A percentile compares a stretch with the other conserved stretches of the same genome.
These are phyloP conservation scores for Thecocarcelia acutangulata DNA, from an alignment of 2,888 invertebrate genomes.

Conservation along the genomic window DNA sequence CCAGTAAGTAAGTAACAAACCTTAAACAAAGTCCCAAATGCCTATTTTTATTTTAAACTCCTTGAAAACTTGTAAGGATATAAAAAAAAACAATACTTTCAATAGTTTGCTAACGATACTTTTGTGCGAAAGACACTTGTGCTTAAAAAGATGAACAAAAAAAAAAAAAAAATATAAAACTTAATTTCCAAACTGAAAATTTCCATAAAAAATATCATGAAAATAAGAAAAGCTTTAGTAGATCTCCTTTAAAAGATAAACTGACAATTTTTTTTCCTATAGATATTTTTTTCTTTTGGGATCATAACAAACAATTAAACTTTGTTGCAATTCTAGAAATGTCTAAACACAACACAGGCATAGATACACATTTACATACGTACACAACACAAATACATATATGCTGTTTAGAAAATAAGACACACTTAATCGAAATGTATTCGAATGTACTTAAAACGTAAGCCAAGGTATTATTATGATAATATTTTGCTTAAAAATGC, in stretches of 20 bases:
- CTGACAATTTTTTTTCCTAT: background rate
- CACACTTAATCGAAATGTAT: slow-evolving; percentile 36
- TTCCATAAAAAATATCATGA: slow-evolving; percentile 9
- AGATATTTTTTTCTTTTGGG: background rate
- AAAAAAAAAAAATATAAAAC: background rate
- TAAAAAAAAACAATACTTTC: background rate
- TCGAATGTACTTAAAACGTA: slow-evolving; percentile 47
- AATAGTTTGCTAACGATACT: slow-evolving; percentile 16
- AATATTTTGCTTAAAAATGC: slow-evolving; percentile 39
- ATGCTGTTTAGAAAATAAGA: background rate
- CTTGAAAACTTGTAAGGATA: slow-evolving; percentile 1
- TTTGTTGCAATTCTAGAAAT: slow-evolving; percentile 13
- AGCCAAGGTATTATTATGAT: slow-evolving; percentile 59
- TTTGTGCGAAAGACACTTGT: slow-evolving; percentile 18
- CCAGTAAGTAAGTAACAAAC: background rate
- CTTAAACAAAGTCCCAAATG: background rate
- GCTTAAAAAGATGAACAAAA: background rate
- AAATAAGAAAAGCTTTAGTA: slow-evolving; percentile 4
- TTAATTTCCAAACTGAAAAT: slow-evolving; percentile 23
- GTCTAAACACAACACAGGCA: background rate
- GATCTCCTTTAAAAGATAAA: slow-evolving; percentile 21
- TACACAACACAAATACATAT: background rate
- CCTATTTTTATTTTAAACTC: background rate
- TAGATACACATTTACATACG: background rate
- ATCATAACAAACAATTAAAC: slow-evolving; percentile 47